These are phyloP conservation scores for Caracal caracal DNA, from an alignment of 2,113 vertebrate species.

Conservation along the genomic window DNA sequence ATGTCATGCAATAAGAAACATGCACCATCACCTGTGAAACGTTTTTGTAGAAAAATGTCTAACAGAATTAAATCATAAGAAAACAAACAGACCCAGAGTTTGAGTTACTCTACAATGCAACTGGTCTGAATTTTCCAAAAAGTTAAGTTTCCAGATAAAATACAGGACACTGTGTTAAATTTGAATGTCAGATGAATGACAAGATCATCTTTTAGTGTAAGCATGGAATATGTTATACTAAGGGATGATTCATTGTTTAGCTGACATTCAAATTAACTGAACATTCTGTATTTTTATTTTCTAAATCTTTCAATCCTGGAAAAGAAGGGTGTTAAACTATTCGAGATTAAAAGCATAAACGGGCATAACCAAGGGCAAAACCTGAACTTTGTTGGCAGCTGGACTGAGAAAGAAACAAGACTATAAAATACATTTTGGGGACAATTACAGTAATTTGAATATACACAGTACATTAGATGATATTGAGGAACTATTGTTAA, in stretches of 20 bases:
- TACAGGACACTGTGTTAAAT: neutral
- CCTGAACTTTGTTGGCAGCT: neutral
- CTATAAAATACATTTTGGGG: neutral
- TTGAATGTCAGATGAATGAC: neutral
- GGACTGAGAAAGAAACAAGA: neutral
- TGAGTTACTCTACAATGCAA: neutral
- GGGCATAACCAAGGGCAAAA: neutral
- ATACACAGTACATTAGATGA: neutral
- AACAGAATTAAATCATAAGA: neutral
- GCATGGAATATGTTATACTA: neutral
- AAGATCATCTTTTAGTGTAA: neutral
- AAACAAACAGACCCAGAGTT: slow-evolving; percentile 15
- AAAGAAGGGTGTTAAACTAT: neutral
- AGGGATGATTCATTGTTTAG: neutral
- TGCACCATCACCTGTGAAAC: neutral
- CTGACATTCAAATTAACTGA: neutral
- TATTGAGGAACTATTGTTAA: neutral
- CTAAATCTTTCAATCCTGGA: neutral
- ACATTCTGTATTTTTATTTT: neutral
- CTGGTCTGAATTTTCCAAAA: neutral
- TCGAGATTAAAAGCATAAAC: neutral
- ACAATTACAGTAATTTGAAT: neutral
- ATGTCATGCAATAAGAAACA: neutral
- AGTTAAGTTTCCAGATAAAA: neutral
- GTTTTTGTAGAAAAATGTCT: neutral